Evolutionary conservation across 2,888 invertebrate genomes (phyloP).

Genomic region (Perithous albicinctus): DNA sequence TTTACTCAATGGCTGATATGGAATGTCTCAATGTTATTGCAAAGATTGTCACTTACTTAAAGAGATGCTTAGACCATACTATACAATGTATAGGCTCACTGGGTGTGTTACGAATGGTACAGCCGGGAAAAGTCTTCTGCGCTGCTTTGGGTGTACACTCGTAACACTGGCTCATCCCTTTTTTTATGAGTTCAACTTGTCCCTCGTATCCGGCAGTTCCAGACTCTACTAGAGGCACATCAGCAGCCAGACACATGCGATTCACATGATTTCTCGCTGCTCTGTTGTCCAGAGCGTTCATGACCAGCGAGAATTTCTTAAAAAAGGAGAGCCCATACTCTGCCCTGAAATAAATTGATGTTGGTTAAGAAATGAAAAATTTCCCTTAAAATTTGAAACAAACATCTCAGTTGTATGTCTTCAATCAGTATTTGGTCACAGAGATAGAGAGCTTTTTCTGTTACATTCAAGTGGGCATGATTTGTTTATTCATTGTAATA

Average conservation of each 20-base stretch:
- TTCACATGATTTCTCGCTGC: conserved; percentile 99
- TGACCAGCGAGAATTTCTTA: conserved; percentile 94
- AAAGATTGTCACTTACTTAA: conserved; percentile 89
- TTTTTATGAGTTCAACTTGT: conserved; percentile 95
- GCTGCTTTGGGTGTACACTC: conserved; percentile 97
- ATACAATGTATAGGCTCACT: conserved; percentile 99
- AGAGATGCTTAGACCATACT: conserved; percentile 99
- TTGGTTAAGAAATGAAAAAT: no score
- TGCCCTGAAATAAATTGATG: conserved; percentile 86
- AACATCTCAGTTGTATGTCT: no score
- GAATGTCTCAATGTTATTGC: no score
- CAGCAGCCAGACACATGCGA: conserved; percentile 98
- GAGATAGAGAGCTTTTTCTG: no score
- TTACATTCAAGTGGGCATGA: no score
- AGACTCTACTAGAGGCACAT: conserved; percentile 97
- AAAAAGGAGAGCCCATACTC: conserved; percentile 97
- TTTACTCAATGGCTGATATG: no score
- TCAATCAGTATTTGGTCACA: no score
- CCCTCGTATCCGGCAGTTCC: conserved; percentile 99
- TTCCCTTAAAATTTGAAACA: no score
- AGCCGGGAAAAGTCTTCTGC: conserved; percentile 98
- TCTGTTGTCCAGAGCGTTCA: conserved; percentile 98
- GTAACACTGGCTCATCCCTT: conserved; percentile 97
- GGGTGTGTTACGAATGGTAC: conserved; percentile 99
- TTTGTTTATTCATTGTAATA: no score